Evolutionary conservation across 2,113 vertebrate species (phyloP).

Genomic region (Chelonoidis abingdonii): DNA sequence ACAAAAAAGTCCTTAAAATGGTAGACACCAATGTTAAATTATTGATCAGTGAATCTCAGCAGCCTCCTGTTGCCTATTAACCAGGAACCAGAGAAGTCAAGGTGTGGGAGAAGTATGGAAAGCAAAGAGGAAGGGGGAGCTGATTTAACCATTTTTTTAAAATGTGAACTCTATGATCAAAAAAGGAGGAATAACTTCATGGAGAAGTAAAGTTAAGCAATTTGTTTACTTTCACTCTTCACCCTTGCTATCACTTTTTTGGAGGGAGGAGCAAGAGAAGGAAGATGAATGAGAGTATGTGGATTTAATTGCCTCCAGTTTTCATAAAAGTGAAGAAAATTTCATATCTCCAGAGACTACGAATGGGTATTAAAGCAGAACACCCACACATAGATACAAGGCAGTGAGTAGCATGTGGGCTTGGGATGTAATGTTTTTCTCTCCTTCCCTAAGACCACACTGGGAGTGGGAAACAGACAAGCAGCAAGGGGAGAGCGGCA

Average conservation of each 20-base stretch:
- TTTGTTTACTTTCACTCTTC: neutral
- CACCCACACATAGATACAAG: neutral
- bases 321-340: neutral
- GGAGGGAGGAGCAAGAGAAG: neutral
- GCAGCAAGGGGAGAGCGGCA: neutral
- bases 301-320: neutral
- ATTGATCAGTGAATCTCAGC: neutral
- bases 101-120: fast-evolving
- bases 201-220: neutral
- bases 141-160: no score
- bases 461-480: neutral
- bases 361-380: neutral
- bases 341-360: fast-evolving
- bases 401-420: no score
- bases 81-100: neutral
- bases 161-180: no score
- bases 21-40: neutral
- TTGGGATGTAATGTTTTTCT: neutral
- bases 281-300: neutral
- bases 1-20: neutral
- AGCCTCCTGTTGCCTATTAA: neutral
- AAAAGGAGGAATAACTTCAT: neutral
- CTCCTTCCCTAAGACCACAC: neutral
- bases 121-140: neutral
- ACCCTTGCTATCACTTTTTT: neutral